Conservation (phyloP, 2,888 invertebrate genomes). For the Andrena minutula region DNA sequence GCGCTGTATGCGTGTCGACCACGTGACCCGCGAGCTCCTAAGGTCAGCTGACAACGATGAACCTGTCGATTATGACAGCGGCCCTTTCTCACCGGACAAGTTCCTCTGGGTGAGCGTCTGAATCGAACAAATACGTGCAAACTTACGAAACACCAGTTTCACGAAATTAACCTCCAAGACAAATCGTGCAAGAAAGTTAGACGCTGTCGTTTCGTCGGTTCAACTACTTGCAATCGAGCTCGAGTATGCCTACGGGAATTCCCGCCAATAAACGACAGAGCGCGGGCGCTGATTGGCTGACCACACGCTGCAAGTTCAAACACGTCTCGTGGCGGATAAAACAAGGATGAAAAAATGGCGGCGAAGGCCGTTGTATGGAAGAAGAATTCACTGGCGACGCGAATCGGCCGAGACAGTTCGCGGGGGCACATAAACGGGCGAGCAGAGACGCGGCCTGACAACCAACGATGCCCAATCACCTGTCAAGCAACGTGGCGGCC, state of each 20-base stretch:
- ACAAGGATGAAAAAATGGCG: conserved; percentile 21
- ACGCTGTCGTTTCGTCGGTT: not conserved
- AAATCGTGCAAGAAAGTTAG: not conserved
- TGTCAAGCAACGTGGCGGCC: conserved; percentile 64
- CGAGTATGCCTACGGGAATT: conserved; percentile 16
- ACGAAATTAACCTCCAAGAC: not conserved
- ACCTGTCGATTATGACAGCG: conserved; percentile 38
- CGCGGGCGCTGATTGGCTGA: not conserved
- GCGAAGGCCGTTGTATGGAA: not conserved
- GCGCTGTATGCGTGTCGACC: conserved; percentile 60
- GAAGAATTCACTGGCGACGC: conserved; percentile 11
- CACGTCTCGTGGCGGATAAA: conserved; percentile 28
- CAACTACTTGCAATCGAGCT: not conserved
- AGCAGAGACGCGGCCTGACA: conserved; percentile 51
- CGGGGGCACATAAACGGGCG: conserved; percentile 13
- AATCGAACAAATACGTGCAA: not conserved
- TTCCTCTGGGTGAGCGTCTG: not conserved
- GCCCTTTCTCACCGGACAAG: not conserved
- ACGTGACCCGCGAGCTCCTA: conserved; percentile 64
- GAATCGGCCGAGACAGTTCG: conserved; percentile 28
- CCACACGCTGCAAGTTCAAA: not conserved
- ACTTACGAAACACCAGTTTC: not conserved
- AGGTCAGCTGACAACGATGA: conserved; percentile 69
- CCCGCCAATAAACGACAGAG: conserved; percentile 43
- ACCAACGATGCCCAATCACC: conserved; percentile 60